Percentiles rank a stretch among this genome's conserved stretches.
Conservation (phyloP, 35 echinoderm and acorn worm species). For the Hemicentrotus pulcherrimus region DNA sequence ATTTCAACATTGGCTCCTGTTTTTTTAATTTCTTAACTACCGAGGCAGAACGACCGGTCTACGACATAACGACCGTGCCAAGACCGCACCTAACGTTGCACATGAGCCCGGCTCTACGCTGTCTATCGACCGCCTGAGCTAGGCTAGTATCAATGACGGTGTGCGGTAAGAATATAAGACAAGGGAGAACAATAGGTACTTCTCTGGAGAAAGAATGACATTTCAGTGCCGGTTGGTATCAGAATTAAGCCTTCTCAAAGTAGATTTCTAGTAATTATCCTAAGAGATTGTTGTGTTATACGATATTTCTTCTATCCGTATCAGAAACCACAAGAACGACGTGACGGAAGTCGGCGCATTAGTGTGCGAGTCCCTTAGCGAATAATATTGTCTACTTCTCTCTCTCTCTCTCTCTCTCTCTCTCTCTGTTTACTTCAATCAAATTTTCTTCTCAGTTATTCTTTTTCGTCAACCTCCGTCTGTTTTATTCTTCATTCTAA, state of each 20-base stretch:
- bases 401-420: background rate
- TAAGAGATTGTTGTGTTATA: background rate
- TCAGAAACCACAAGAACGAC: background rate
- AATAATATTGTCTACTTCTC: background rate
- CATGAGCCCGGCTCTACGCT: too few species aligned
- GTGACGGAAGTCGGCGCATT: background rate
- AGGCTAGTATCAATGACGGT: background rate
- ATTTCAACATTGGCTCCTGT: background rate
- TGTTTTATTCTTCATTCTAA: too few species aligned
- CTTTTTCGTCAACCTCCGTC: background rate
- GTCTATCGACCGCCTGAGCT: background rate
- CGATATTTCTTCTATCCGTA: background rate
- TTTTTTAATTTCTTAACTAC: background rate
- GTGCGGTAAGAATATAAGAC: background rate
- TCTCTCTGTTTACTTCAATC: background rate
- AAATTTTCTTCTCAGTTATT: background rate
- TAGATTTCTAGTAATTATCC: background rate
- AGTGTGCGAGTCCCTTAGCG: background rate
- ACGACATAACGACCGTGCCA: background rate
- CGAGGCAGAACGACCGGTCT: background rate
- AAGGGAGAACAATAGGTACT: background rate
- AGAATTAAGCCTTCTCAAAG: background rate
- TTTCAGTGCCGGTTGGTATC: background rate
- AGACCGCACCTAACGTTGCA: too few species aligned
- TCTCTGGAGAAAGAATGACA: background rate